phyloP scores from a whole-genome alignment of 2,888 invertebrate species.

The Hypselothyrea guttata region DNA sequence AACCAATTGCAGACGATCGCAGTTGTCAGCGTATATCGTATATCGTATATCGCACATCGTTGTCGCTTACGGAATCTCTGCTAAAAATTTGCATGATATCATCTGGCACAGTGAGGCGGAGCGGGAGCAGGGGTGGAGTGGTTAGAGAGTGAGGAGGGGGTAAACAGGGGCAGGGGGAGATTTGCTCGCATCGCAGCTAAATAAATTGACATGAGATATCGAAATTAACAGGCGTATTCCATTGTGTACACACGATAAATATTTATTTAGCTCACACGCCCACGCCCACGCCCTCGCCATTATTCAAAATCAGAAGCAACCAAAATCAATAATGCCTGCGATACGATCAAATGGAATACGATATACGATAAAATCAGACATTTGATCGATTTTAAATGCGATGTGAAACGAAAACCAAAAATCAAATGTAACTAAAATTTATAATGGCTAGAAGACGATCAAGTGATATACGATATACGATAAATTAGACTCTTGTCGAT shows the following conservation, averaged over 20 bases:
- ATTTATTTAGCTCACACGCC: conserved; percentile 18
- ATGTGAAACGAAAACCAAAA: too few species aligned
- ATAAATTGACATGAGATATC: conserved; percentile 23
- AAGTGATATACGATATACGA: too few species aligned
- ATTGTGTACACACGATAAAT: conserved; percentile 22
- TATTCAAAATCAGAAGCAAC: neutral
- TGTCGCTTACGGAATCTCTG: conserved; percentile 38
- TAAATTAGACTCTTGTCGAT: too few species aligned
- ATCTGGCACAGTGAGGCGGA: conserved; percentile 30
- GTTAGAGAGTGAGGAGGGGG: too few species aligned
- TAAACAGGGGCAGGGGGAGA: too few species aligned
- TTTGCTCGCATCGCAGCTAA: conserved; percentile 36
- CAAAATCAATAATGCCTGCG: neutral
- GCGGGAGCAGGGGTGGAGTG: too few species aligned
- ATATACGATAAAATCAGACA: too few species aligned
- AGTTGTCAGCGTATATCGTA: conserved; percentile 37
- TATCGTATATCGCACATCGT: too few species aligned
- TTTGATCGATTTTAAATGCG: too few species aligned
- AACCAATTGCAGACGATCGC: conserved; percentile 34
- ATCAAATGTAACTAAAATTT: too few species aligned
- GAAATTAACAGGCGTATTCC: conserved; percentile 28
- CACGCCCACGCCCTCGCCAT: conserved; percentile 21
- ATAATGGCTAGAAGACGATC: too few species aligned
- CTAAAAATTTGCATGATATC: conserved; percentile 70
- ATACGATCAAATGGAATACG: too few species aligned